Conservation (phyloP, 2,888 invertebrate species). For the Helleia helle region DNA sequence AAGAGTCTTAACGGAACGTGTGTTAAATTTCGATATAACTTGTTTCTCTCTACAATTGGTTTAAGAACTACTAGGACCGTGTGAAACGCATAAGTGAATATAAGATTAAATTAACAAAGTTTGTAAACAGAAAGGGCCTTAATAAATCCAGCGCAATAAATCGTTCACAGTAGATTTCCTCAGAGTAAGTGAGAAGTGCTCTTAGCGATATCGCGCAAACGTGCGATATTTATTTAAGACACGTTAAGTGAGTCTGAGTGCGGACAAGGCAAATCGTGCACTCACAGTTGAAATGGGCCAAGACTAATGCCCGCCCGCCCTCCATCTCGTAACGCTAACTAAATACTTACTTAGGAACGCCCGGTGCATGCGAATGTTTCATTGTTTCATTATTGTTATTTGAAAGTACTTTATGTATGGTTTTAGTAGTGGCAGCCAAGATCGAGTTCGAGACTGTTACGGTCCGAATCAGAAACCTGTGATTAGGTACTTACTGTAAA, state of each 20-base stretch:
- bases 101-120: neutral
- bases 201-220: slow-evolving; percentile 59
- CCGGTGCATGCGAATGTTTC: neutral
- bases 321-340: neutral
- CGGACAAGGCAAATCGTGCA: slow-evolving; percentile 48
- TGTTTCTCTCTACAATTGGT: no score
- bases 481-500: no score
- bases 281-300: slow-evolving; percentile 59
- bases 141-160: slow-evolving; percentile 40
- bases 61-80: no score
- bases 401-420: neutral
- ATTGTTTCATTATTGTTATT: no score
- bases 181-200: slow-evolving; percentile 63
- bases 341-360: slow-evolving; percentile 3
- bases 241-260: slow-evolving; percentile 35
- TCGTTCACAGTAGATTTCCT: slow-evolving; percentile 41
- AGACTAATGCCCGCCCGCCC: slow-evolving; percentile 43
- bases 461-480: no score
- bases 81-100: no score
- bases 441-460: no score
- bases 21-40: no score
- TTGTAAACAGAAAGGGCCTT: slow-evolving; percentile 23
- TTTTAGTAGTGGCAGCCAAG: no score
- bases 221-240: slow-evolving; percentile 69
- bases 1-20: no score